These are phyloP conservation scores for Paraplagusia blochii DNA, from an alignment of 2,113 vertebrate species.

Conservation along the genomic window DNA sequence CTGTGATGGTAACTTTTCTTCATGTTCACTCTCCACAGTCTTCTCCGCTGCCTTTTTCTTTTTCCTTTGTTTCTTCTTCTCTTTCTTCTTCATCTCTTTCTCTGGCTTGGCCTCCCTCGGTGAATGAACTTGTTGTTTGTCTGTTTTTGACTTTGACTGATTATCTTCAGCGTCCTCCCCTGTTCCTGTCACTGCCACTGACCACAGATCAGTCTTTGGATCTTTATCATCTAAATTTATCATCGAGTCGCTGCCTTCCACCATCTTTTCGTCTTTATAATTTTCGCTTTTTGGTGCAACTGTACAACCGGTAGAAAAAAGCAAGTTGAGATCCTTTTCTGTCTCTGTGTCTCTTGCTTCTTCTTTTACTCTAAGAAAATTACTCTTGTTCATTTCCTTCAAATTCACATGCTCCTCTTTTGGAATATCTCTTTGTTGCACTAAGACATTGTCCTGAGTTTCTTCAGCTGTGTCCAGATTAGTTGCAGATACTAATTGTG, in stretches of 20 bases:
- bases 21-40: conserved; percentile 9
- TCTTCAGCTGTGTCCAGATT: conserved; percentile 22
- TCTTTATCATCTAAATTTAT: conserved; percentile 16
- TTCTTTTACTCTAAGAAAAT: conserved; percentile 4
- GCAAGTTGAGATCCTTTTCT: conserved; percentile 20
- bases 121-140: conserved; percentile 9
- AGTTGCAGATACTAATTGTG: conserved; percentile 13
- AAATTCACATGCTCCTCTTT: conserved; percentile 17
- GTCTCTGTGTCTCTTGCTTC: conserved; percentile 17
- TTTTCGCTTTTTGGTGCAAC: conserved; percentile 6
- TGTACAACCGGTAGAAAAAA: conserved; percentile 2
- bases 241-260: background rate
- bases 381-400: conserved; percentile 11
- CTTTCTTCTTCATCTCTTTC: conserved; percentile 45
- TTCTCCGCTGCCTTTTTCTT: conserved; percentile 40
- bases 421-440: conserved; percentile 14
- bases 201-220: conserved; percentile 8
- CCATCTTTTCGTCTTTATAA: conserved; percentile 10
- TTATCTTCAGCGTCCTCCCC: conserved; percentile 1
- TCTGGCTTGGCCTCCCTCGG: conserved; percentile 3
- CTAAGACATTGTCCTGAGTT: conserved; percentile 2
- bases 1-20: background rate
- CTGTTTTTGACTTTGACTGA: conserved; percentile 17
- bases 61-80: conserved; percentile 53
- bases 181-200: conserved; percentile 5